Conservation (phyloP, 2,113 vertebrate genomes). For the Steatornis caripensis region DNA sequence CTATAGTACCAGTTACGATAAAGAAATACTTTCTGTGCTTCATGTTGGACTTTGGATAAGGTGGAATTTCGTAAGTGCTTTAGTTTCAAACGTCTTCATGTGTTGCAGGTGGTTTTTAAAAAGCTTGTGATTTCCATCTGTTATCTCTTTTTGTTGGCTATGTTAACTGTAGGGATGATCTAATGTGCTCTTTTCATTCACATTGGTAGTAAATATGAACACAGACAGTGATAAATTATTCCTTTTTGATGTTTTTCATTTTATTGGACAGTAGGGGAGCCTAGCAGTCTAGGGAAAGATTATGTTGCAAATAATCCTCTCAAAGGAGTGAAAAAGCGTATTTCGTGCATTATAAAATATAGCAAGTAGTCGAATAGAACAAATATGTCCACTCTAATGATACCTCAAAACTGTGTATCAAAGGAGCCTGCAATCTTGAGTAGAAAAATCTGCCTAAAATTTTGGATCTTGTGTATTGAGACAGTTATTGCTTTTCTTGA, state of each 20-base stretch:
- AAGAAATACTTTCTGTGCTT: not conserved
- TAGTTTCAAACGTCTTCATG: not conserved
- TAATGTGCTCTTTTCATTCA: not conserved
- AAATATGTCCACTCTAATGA: not conserved
- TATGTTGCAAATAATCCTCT: constrained; percentile 10
- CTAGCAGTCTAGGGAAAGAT: not conserved
- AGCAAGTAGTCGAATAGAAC: constrained; percentile 8
- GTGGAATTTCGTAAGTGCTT: not conserved
- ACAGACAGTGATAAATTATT: not conserved
- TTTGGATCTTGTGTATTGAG: not conserved
- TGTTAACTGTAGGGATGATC: not conserved
- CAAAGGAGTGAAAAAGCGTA: not conserved
- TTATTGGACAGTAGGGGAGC: not conserved
- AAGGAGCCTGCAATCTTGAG: not conserved
- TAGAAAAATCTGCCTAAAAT: not conserved
- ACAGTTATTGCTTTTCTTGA: not conserved
- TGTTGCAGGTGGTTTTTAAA: not conserved
- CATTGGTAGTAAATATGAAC: not conserved
- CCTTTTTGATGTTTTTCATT: not conserved
- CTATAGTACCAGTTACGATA: not conserved
- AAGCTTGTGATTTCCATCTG: not conserved
- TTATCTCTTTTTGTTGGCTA: not conserved
- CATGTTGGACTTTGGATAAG: not conserved
- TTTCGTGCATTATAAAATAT: not conserved
- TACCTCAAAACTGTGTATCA: not conserved